A percentile compares a stretch with the other conserved stretches of the same genome.
Conservation (phyloP, 2,888 invertebrate species). For the Polydrusus tereticollis region DNA sequence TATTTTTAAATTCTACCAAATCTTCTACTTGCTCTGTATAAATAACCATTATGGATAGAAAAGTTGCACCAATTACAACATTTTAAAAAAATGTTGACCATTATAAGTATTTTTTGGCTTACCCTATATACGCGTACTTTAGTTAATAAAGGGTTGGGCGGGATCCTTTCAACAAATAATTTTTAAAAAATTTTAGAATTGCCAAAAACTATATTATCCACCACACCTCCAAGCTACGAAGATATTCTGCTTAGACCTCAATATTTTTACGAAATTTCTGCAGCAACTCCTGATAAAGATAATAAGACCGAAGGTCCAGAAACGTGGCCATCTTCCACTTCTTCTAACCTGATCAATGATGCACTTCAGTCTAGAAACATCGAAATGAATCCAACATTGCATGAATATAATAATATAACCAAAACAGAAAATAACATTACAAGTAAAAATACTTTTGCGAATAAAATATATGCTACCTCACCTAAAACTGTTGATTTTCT, state of each 20-base stretch:
- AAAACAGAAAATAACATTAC: neutral
- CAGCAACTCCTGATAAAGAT: neutral
- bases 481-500: neutral
- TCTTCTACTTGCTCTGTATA: too few relatives aligned
- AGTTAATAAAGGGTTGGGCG: too few relatives aligned
- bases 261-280: neutral
- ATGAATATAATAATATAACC: neutral
- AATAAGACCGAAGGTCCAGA: neutral
- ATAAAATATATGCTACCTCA: neutral
- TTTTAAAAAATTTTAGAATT: neutral
- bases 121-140: too few relatives aligned
- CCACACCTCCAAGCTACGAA: constrained; percentile 5
- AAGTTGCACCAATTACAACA: too few relatives aligned
- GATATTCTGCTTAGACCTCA: constrained; percentile 10
- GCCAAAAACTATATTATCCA: neutral
- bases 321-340: neutral
- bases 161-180: too few relatives aligned
- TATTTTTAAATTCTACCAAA: too few relatives aligned
- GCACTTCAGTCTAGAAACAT: neutral
- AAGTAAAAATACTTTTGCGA: neutral
- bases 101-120: too few relatives aligned
- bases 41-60: too few relatives aligned
- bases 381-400: neutral
- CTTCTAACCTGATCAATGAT: neutral
- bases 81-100: too few relatives aligned